Evolutionary conservation across 2,113 vertebrate genomes (phyloP), one percentile per base, ranked within the genome.

Genomic region (Percina caprodes): DNA sequence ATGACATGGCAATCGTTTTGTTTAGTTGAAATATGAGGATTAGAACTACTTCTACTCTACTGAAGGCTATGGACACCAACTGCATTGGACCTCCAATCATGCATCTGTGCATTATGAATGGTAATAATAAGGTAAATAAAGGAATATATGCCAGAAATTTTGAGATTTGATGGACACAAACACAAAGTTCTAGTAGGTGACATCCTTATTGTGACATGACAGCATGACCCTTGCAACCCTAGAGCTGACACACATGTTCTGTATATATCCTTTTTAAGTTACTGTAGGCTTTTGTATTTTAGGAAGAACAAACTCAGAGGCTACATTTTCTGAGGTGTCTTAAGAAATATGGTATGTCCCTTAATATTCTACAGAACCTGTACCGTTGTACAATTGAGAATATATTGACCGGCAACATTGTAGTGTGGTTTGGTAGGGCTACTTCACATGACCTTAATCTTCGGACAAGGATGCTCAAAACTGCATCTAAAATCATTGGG

Each of bases 1-100:
- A 63, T 48, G 46, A n/a, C 54, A 30, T 23, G 39, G 10, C 10
- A 42, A 42, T 10, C 2, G 15, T 14, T 54, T 61, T 11, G 65
- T 55, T 71, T 56, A 7, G 8, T 0, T 52, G 30, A 77, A 73
- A 58, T 68, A 54, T 42, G 35, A 69, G 35, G 18, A 72, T 62
- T 62, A 58, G 52, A 70, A 60, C 11, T 19, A 21, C 23, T 33
- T 19, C n/a, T 18, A 59, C 26, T 70, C 2, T 3, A 18, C n/a
- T 61, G 13, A 54, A 26, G 33, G 18, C 5, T 60, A 73, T 26
- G 1, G 26, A 19, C 23, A 45, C 15, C 3, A 45, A 16, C 18
- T 49, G n/a, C 35, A 42, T 24, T 6, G 1, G 45, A 3, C 39
- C 19, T 11, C 21, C 14, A 70, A 24, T 42, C 23, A 45, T 15